phyloP scores from a whole-genome alignment of 1,140 invertebrate genomes.

The Vanessa atalanta region DNA sequence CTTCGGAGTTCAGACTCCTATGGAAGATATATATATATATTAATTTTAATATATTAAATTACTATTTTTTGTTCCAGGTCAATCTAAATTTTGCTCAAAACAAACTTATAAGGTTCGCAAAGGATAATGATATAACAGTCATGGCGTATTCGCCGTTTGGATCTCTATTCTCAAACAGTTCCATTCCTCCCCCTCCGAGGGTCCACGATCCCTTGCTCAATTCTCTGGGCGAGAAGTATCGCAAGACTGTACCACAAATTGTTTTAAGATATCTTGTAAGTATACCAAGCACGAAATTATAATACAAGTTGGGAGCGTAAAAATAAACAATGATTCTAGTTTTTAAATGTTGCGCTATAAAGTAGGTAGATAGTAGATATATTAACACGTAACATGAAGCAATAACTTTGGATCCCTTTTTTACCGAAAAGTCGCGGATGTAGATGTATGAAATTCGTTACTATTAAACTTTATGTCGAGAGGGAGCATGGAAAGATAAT shows the following conservation, averaged over 20 bases:
- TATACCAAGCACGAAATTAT: neutral
- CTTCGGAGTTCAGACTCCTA: no score
- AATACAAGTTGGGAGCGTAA: neutral
- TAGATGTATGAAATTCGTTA: no score
- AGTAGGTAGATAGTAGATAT: no score
- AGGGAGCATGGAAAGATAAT: no score
- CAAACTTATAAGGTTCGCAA: conserved; percentile 54
- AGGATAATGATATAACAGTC: conserved; percentile 51
- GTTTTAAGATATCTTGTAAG: conserved; percentile 65
- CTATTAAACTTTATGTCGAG: no score
- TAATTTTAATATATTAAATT: no score
- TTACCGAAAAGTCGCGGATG: no score
- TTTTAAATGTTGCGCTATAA: no score
- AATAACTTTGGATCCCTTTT: no score
- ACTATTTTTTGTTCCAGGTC: conserved; percentile 39
- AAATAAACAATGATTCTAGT: no score
- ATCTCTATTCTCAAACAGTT: conserved; percentile 46
- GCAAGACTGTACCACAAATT: conserved; percentile 64
- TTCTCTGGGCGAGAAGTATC: conserved; percentile 49
- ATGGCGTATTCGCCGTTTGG: conserved; percentile 68
- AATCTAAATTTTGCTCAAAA: conserved; percentile 59
- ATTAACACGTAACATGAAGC: no score
- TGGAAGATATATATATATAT: no score
- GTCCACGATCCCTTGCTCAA: conserved; percentile 47
- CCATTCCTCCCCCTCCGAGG: conserved; percentile 54